Evolutionary conservation across 2,113 vertebrate genomes (phyloP), one percentile per base, ranked within the genome.

Genomic region (Carassius carassius): DNA sequence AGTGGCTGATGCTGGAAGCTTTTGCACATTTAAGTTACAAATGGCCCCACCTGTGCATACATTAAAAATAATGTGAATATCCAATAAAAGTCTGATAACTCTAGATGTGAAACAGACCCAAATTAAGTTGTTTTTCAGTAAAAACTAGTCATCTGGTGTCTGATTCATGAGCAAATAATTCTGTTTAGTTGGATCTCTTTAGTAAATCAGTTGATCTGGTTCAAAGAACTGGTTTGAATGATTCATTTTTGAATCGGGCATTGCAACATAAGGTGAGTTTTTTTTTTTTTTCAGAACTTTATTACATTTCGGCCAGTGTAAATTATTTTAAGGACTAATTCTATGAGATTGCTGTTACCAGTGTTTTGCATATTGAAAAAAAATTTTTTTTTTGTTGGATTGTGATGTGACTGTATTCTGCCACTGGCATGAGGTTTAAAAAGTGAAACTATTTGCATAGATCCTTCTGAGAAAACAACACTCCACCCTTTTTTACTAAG

Each of bases 341-440:
- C 51, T 4, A 11, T 29, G 11, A 80, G 51, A 58, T 47, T 14
- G 8, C 11, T 63, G 41, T 6, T 29, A 51, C 25, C 23, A 1
- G 25, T 1, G 3, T 23, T 51, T 35, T 32, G 32, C 35, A 67
- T 82, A 21, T 49, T 11, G 47, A 11, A 49, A 35, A 16, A 49
- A 32, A 21, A 11, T 16, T 44, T 32, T 41, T 9, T 29, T 29
- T 29, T 29, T 29, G 2, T 29, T 47, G 23, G 32, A 37, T 16
- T 17, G 16, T 79, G 63, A 83, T 69, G n/a, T 79, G 80, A 82
- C 75, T 58, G 19, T 60, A 8, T 47, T 47, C 78, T 47, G 72
- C 83, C 70, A 44, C 41, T 82, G 75, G 44, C 69, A 63, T 51
- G 67, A 83, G 81, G 85, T 60, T 78, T 14, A 4, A 78, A 78